Conservation (phyloP, 1,140 invertebrate genomes). For the Oncopodura yosiiana region DNA sequence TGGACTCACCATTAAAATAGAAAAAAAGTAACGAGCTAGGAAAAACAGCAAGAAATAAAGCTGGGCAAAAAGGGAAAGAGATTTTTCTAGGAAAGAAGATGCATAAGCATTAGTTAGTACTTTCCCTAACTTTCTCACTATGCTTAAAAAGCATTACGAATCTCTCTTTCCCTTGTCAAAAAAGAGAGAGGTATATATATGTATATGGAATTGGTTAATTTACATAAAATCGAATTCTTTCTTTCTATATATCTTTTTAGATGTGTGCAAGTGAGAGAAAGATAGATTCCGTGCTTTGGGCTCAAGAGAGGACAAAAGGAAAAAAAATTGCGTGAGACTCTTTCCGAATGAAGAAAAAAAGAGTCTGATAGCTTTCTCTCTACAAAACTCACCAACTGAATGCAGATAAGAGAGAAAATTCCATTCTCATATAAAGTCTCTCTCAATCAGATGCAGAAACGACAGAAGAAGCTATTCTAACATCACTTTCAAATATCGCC, state of each 20-base stretch:
- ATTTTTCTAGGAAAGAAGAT: not conserved
- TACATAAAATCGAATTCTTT: slow-evolving; percentile 34
- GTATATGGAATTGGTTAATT: slow-evolving; percentile 31
- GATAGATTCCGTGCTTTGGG: slow-evolving; percentile 19
- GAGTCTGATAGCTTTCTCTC: slow-evolving; percentile 24
- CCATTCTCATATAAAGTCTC: not conserved
- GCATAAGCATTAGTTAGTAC: not conserved
- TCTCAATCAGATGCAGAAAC: not conserved
- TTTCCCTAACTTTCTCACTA: not conserved
- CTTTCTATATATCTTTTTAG: too few relatives aligned
- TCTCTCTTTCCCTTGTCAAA: slow-evolving; percentile 9
- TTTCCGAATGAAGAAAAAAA: not conserved
- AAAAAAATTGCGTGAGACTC: slow-evolving; percentile 29
- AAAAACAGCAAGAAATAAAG: too few relatives aligned
- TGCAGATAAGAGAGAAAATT: slow-evolving; percentile 29
- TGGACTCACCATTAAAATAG: too few relatives aligned
- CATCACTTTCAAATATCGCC: slow-evolving; percentile 12
- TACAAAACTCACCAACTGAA: slow-evolving; percentile 31
- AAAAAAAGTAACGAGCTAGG: too few relatives aligned
- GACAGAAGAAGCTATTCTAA: not conserved
- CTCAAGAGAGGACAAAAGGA: slow-evolving; percentile 25
- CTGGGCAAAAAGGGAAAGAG: too few relatives aligned
- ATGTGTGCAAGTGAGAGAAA: slow-evolving; percentile 28
- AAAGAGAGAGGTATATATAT: slow-evolving; percentile 28
- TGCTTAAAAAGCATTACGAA: not conserved